phyloP scores from a whole-genome alignment of 2,888 invertebrate species.

The Harpalus rufipes region DNA sequence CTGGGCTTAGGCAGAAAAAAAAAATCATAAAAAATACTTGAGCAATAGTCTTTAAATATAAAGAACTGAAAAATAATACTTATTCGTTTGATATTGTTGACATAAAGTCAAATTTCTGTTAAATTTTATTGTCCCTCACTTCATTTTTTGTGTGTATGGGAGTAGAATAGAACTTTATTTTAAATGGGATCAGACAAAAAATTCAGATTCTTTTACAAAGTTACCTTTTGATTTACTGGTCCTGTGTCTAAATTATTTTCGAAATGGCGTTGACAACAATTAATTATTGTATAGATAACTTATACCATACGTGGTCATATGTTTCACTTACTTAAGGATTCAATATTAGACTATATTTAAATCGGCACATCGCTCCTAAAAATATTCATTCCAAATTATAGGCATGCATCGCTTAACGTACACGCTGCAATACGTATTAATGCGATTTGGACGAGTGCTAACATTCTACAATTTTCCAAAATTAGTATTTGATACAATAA shows the following conservation, averaged over 20 bases:
- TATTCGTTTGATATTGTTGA: background rate
- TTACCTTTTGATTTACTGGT: background rate
- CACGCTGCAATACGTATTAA: no score
- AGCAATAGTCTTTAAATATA: no score
- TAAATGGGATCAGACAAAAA: background rate
- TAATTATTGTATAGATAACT: slow-evolving; percentile 56
- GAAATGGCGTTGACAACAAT: slow-evolving; percentile 25
- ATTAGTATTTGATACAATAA: no score
- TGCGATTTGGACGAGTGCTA: no score
- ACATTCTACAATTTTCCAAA: no score
- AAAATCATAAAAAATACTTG: background rate
- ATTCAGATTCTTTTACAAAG: background rate
- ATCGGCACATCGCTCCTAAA: slow-evolving; percentile 48
- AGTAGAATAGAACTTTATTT: background rate
- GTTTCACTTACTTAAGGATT: slow-evolving; percentile 62
- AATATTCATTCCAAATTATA: slow-evolving; percentile 1
- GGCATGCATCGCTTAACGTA: no score
- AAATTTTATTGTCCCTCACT: background rate
- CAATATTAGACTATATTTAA: slow-evolving; percentile 62
- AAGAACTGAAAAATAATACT: no score
- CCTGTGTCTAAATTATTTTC: background rate
- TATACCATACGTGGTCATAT: slow-evolving; percentile 56
- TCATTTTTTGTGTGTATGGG: background rate
- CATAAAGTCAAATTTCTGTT: background rate
- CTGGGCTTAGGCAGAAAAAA: background rate